Conservation (phyloP, 2,888 invertebrate genomes). For the Hirtodrosophila alboralis region DNA sequence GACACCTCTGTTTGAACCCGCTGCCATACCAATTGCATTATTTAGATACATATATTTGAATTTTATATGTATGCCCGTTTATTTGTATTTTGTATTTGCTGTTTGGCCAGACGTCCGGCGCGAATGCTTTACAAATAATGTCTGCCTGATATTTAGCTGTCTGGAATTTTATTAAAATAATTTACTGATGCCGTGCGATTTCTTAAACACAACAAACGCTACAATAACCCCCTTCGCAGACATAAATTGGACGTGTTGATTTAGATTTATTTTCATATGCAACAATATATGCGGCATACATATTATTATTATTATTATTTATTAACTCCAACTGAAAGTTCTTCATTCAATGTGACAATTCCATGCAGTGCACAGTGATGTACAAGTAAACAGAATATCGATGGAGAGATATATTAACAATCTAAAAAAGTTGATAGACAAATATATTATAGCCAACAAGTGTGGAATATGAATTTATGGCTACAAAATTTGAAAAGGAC, state of each 20-base stretch:
- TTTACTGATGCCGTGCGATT: slow-evolving; percentile 48
- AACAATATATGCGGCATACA: slow-evolving; percentile 28
- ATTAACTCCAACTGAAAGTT: slow-evolving; percentile 64
- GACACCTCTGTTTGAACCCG: slow-evolving; percentile 14
- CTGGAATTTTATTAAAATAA: slow-evolving; percentile 70
- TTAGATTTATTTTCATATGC: slow-evolving; percentile 43
- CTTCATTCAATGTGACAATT: slow-evolving; percentile 63
- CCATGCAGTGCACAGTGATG: slow-evolving; percentile 20
- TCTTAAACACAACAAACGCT: slow-evolving; percentile 30
- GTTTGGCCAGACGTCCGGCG: slow-evolving; percentile 36
- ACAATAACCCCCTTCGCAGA: background rate
- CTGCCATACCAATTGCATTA: slow-evolving; percentile 21
- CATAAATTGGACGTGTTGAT: slow-evolving; percentile 29
- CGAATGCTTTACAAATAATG: slow-evolving; percentile 40
- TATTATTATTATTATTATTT: slow-evolving; percentile 43
- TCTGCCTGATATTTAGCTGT: slow-evolving; percentile 53
- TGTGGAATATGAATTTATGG: background rate
- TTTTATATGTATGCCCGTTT: slow-evolving; percentile 8
- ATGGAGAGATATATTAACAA: slow-evolving; percentile 30
- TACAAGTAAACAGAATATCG: slow-evolving; percentile 20
- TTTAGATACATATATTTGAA: slow-evolving; percentile 7
- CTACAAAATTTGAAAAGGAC: too few relatives aligned
- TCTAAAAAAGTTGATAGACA: background rate
- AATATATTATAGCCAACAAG: slow-evolving; percentile 1
- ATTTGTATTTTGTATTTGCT: slow-evolving; percentile 10